Evolutionary conservation across 2,888 invertebrate genomes (phyloP).

Genomic region (Drosophila niveifrons): DNA sequence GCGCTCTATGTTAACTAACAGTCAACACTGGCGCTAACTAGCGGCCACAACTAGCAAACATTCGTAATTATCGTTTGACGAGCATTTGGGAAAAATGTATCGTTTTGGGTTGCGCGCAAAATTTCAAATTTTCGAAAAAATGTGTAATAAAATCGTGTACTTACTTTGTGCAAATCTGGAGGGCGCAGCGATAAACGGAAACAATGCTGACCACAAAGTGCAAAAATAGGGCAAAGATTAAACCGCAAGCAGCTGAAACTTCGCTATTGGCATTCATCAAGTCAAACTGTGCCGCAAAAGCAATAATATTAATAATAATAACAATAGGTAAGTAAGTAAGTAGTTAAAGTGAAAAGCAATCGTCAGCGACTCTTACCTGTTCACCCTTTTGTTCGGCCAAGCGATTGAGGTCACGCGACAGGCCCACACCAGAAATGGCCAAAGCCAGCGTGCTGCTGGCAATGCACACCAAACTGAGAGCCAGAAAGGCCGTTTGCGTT

Average conservation of each 20-base stretch:
- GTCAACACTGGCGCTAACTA: slow-evolving; percentile 15
- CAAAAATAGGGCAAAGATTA: slow-evolving; percentile 83
- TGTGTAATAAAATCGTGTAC: slow-evolving; percentile 42
- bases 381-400: slow-evolving; percentile 72
- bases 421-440: slow-evolving; percentile 84
- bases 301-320: slow-evolving; percentile 17
- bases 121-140: slow-evolving; percentile 1
- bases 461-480: slow-evolving; percentile 84
- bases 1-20: slow-evolving; percentile 33
- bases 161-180: slow-evolving; percentile 84
- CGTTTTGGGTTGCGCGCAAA: background rate
- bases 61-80: slow-evolving; percentile 3
- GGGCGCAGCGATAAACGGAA: slow-evolving; percentile 84
- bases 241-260: slow-evolving; percentile 83
- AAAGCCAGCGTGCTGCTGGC: slow-evolving; percentile 85
- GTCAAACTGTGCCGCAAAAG: slow-evolving; percentile 71
- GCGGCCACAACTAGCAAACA: slow-evolving; percentile 19
- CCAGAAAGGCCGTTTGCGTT: slow-evolving; percentile 84
- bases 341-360: slow-evolving; percentile 21
- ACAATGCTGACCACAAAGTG: slow-evolving; percentile 84
- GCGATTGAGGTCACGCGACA: slow-evolving; percentile 84
- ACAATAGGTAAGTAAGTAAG: too few relatives aligned
- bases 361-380: slow-evolving; percentile 57
- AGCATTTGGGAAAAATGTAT: slow-evolving; percentile 2
- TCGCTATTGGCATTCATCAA: slow-evolving; percentile 80